phyloP scores from a whole-genome alignment of 2,888 invertebrate species.

The Pimpla rufipes region DNA sequence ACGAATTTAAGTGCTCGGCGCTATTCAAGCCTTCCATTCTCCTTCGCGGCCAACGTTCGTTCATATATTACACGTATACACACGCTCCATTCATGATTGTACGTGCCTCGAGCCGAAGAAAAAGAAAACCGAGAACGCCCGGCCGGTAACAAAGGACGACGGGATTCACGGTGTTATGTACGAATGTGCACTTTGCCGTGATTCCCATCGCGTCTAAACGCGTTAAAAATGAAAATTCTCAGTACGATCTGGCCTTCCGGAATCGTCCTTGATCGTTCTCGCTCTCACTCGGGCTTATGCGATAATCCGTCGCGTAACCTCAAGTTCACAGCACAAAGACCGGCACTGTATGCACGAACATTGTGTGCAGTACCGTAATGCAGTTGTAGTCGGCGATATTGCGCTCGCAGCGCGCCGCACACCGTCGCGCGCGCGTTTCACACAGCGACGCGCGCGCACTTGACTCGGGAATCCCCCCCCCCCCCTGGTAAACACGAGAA shows the following conservation, averaged over 20 bases:
- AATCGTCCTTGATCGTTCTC: slow-evolving; percentile 74
- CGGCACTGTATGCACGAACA: slow-evolving; percentile 42
- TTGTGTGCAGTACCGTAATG: slow-evolving; percentile 19
- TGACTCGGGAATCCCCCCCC: slow-evolving; percentile 2
- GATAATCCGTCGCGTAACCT: slow-evolving; percentile 62
- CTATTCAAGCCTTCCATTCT: slow-evolving; percentile 60
- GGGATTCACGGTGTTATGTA: slow-evolving; percentile 11
- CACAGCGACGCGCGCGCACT: slow-evolving; percentile 2
- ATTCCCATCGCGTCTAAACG: neutral
- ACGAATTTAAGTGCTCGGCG: slow-evolving; percentile 67
- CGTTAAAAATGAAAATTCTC: neutral
- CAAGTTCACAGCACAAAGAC: slow-evolving; percentile 59
- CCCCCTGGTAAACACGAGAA: slow-evolving; percentile 13
- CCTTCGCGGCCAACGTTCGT: slow-evolving; percentile 39
- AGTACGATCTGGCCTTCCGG: slow-evolving; percentile 58
- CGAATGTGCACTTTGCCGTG: slow-evolving; percentile 41
- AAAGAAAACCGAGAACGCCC: slow-evolving; percentile 34
- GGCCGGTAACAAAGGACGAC: slow-evolving; percentile 21
- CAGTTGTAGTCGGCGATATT: neutral
- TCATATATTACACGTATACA: slow-evolving; percentile 41
- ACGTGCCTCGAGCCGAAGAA: slow-evolving; percentile 27
- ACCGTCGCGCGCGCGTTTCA: slow-evolving; percentile 1
- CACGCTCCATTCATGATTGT: slow-evolving; percentile 60
- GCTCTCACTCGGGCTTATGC: slow-evolving; percentile 55
- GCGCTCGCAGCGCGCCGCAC: neutral